Evolutionary conservation across 2,888 invertebrate species (phyloP), one percentile per base, ranked within the genome.

Genomic region (Trisateles emortualis): DNA sequence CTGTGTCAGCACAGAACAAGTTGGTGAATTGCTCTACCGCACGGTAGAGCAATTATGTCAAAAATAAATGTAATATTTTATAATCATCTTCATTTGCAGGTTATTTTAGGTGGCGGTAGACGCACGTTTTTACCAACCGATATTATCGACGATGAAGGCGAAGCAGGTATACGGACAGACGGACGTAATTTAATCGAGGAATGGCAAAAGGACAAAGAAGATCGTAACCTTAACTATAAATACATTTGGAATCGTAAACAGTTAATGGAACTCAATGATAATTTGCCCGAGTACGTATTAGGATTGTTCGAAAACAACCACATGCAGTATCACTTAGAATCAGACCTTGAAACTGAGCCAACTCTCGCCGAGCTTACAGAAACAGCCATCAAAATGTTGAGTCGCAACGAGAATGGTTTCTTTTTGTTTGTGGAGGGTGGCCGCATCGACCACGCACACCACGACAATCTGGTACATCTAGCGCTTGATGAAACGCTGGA

Each of bases 21-120:
- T n/a, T n/a, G n/a, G n/a, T n/a, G n/a, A n/a, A n/a, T n/a, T n/a
- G n/a, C n/a, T n/a, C n/a, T n/a, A n/a, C n/a, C n/a, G n/a, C n/a
- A n/a, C n/a, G n/a, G n/a, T n/a, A n/a, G 1, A n/a, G 14, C 2
- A 3, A 22, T 6, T 6, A 38, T 10, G 3, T 35, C 10, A 19
- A 14, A 9, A 14, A 1, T 41, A 26, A 13, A 14, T 14, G 1
- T 13, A 33, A n/a, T 13, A 19, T 16, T 9, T 9, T 24, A 30
- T n/a, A n/a, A n/a, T 10, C 29, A 32, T 17, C 29, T n/a, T 11
- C 1, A 14, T 10, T 43, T 64, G 0, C 61, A 95, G 93, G 94
- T 96, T 0, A 94, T 96, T 38, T 79, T 97, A 54, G 97, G 96
- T 0, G 96, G 97, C 0, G 97, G 97, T 0, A 89, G 96, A 19